Percentiles rank a stretch among this genome's conserved stretches.
Evolutionary conservation across 2,888 invertebrate genomes (phyloP).

Genomic region (Acrobasis repandana): DNA sequence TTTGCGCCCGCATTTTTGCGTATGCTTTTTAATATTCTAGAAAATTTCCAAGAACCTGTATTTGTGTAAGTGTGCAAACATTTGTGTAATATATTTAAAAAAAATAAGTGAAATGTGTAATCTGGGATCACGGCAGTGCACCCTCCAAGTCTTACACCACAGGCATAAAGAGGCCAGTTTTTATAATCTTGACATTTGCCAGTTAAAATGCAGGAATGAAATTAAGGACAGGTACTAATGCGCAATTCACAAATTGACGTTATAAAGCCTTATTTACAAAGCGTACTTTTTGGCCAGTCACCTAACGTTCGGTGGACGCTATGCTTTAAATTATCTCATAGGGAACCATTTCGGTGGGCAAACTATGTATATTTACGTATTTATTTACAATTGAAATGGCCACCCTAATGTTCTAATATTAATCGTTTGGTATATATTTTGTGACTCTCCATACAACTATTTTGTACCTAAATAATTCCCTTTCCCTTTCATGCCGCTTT

Average conservation of each 20-base stretch:
- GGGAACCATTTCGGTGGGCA: constrained; percentile 72
- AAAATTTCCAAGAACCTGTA: neutral
- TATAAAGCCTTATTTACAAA: constrained; percentile 70
- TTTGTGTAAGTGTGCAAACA: too few species aligned
- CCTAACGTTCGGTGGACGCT: constrained; percentile 69
- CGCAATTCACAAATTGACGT: constrained; percentile 28
- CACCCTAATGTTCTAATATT: constrained; percentile 59
- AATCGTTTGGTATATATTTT: constrained; percentile 80
- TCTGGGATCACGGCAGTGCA: neutral
- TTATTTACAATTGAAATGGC: constrained; percentile 65
- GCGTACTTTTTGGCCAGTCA: constrained; percentile 73
- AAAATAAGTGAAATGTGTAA: too few species aligned
- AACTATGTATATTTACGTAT: constrained; percentile 64
- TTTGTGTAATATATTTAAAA: too few species aligned
- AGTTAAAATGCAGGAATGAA: constrained; percentile 37
- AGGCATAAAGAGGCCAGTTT: neutral
- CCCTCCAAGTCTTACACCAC: neutral
- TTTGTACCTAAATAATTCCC: constrained; percentile 63
- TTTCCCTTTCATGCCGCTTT: constrained; percentile 46
- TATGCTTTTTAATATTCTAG: constrained; percentile 22
- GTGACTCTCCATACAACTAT: constrained; percentile 75
- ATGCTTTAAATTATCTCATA: constrained; percentile 37
- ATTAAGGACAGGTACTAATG: constrained; percentile 39
- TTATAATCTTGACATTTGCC: neutral
- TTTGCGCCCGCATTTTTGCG: constrained; percentile 38